phyloP scores from a whole-genome alignment of 1,140 invertebrate species.

The Zaprionus camerounensis region DNA sequence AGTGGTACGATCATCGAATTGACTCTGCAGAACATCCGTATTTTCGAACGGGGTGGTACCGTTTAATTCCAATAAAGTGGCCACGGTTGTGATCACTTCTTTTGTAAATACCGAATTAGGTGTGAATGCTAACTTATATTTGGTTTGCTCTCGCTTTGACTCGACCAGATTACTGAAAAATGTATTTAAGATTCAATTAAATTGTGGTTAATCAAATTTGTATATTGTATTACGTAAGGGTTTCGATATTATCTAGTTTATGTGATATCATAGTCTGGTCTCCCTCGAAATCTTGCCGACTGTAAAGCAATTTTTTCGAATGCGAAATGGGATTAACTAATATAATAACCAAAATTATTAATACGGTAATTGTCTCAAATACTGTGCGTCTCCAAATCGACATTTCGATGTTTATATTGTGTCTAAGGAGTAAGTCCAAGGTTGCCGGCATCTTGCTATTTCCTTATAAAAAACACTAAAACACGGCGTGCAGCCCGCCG shows the following conservation, averaged over 20 bases:
- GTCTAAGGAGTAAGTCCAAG: constrained; percentile 54
- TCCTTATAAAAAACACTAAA: background rate
- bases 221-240: constrained; percentile 50
- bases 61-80: constrained; percentile 45
- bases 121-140: constrained; percentile 49
- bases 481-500: background rate
- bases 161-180: constrained; percentile 35
- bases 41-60: constrained; percentile 11
- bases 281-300: constrained; percentile 13
- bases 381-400: constrained; percentile 53
- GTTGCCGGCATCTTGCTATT: constrained; percentile 57
- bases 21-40: constrained; percentile 33
- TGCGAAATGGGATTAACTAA: constrained; percentile 59
- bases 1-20: constrained; percentile 66
- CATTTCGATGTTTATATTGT: constrained; percentile 60
- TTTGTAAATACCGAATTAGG: constrained; percentile 33
- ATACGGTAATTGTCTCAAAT: constrained; percentile 51
- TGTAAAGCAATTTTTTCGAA: constrained; percentile 52
- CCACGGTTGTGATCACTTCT: constrained; percentile 30
- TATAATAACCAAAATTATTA: constrained; percentile 60
- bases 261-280: constrained; percentile 44
- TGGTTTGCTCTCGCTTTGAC: constrained; percentile 60
- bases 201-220: background rate
- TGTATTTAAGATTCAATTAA: background rate
- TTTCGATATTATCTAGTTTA: constrained; percentile 48